Evolutionary conservation across 2,113 vertebrate species (phyloP).

Genomic region (Petrocephalus zakoni): DNA sequence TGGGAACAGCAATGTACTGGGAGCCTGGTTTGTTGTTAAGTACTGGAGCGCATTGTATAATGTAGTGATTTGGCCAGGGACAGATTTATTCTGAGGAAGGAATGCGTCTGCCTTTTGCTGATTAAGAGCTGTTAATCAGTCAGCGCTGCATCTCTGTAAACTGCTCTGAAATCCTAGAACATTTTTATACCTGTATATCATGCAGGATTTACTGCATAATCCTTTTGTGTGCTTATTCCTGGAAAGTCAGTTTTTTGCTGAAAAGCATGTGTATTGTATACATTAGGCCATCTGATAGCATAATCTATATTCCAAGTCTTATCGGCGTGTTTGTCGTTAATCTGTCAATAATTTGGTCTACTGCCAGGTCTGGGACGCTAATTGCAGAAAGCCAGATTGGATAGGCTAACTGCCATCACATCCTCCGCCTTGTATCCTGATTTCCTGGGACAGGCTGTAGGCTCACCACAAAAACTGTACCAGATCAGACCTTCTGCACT

Average conservation of each 20-base stretch:
- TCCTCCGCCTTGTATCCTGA: background rate
- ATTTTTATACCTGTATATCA: background rate
- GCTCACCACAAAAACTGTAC: background rate
- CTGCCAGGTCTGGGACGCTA: background rate
- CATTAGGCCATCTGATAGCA: background rate
- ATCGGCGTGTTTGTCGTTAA: background rate
- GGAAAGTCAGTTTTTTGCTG: background rate
- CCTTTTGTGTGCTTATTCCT: background rate
- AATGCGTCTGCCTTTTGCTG: background rate
- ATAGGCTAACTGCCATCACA: background rate
- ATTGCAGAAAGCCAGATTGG: background rate
- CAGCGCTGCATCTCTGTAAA: background rate
- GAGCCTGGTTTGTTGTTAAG: no score
- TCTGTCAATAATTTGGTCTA: background rate
- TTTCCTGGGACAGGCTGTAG: background rate
- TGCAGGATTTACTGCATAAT: background rate
- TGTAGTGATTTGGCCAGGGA: background rate
- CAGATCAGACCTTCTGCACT: background rate
- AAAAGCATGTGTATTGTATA: background rate
- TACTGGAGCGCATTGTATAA: background rate
- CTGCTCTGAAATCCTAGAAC: background rate
- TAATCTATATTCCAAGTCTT: background rate
- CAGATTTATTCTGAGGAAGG: background rate
- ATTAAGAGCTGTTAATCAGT: slow-evolving; percentile 6
- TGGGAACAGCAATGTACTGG: background rate